A percentile compares a stretch with the other conserved stretches of the same genome.
Evolutionary conservation across 2,797 vertebrate genomes (phyloP).

Genomic region (Hemitrygon akajei): DNA sequence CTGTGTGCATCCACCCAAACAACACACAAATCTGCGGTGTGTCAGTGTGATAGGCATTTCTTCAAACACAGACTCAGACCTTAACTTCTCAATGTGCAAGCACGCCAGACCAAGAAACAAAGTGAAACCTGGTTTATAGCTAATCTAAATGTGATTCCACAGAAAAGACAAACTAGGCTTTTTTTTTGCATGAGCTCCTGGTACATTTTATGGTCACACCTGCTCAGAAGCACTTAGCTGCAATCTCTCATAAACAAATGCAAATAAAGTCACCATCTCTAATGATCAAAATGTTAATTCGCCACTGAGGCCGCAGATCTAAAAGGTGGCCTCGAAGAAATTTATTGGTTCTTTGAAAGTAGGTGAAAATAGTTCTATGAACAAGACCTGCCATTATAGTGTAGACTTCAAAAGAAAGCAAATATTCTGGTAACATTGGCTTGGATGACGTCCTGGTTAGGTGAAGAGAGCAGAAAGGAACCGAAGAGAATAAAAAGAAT

Average conservation of each 20-base stretch:
- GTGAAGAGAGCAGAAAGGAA: neutral
- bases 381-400: conserved; percentile 28
- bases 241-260: conserved; percentile 21
- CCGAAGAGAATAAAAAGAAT: neutral
- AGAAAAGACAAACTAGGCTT: neutral
- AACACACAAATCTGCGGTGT: conserved; percentile 36
- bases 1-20: conserved; percentile 37
- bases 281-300: conserved; percentile 32
- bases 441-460: conserved; percentile 8
- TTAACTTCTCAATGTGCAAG: neutral
- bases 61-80: conserved; percentile 27
- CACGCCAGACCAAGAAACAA: neutral
- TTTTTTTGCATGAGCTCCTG: neutral
- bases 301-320: neutral
- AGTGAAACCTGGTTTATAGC: neutral
- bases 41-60: conserved; percentile 30
- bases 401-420: conserved; percentile 34
- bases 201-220: neutral
- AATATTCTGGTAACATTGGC: conserved; percentile 31
- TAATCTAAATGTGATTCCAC: conserved; percentile 6
- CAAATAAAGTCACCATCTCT: conserved; percentile 22
- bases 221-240: conserved; percentile 15
- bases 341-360: conserved; percentile 33
- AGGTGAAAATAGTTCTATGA: conserved; percentile 28
- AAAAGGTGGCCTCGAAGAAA: conserved; percentile 4